Evolutionary conservation across 2,888 invertebrate genomes (phyloP).

Genomic region (Melieria picta): DNA sequence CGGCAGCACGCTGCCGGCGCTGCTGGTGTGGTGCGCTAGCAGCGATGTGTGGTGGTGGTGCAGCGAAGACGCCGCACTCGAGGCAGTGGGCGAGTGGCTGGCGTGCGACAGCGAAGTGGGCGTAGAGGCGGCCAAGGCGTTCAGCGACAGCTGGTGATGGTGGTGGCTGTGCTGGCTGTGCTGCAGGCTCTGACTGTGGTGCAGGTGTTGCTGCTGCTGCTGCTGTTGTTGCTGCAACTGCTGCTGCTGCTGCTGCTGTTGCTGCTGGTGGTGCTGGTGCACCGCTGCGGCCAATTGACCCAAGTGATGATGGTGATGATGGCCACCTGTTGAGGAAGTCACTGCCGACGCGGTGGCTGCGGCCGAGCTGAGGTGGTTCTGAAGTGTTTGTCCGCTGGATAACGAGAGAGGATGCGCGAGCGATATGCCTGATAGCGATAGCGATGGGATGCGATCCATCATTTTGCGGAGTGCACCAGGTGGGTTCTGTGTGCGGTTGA

Average conservation of each 20-base stretch:
- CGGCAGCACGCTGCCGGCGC: constrained; percentile 5
- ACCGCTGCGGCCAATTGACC: constrained; percentile 55
- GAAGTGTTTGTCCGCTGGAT: constrained; percentile 56
- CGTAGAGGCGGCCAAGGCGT: constrained; percentile 48
- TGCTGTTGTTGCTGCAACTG: constrained; percentile 43
- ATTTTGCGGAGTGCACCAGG: constrained; percentile 55
- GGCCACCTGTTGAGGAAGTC: constrained; percentile 48
- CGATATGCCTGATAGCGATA: constrained; percentile 66
- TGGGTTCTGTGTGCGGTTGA: constrained; percentile 8
- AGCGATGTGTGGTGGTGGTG: constrained; percentile 36
- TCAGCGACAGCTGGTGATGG: constrained; percentile 60
- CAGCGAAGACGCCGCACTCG: constrained; percentile 29
- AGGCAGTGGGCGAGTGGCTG: constrained; percentile 37
- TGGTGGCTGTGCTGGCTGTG: constrained; percentile 36
- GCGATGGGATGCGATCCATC: constrained; percentile 67
- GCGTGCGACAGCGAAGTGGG: constrained; percentile 42
- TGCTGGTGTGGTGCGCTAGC: background rate
- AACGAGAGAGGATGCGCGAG: constrained; percentile 65
- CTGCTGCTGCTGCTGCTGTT: constrained; percentile 37
- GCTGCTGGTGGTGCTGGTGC: constrained; percentile 43
- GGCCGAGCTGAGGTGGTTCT: constrained; percentile 61
- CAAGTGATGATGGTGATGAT: constrained; percentile 49
- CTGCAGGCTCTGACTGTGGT: constrained; percentile 38
- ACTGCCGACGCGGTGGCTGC: constrained; percentile 49
- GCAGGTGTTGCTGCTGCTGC: constrained; percentile 39